Evolutionary conservation across 53 echinoderm and acorn worm species (phyloP), one percentile per base, ranked within the genome.

Genomic region (Antedon mediterranea): DNA sequence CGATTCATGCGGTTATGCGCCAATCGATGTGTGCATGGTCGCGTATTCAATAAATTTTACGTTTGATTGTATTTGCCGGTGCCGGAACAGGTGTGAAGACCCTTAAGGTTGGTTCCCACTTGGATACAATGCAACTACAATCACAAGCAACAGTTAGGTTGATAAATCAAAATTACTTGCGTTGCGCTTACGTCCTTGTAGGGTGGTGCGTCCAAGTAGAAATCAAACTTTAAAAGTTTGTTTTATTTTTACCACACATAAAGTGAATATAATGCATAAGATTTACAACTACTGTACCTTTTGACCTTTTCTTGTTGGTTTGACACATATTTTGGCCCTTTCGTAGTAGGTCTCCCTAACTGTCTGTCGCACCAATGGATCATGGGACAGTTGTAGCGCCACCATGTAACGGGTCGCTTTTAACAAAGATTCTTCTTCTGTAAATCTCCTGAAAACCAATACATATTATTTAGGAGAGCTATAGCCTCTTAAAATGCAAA

Each of bases 341-440:
- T 98, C 98, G 43, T 92, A 86, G 81, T 90, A 98, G 5, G 98
- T 98, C 83, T 92, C 88, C 34, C 98, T 82, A 29, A 98, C 90
- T 75, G 92, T 89, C 85, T 98, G 98, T 30, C 92, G 75, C 28
- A 98, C 98, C 32, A 98, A 76, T 0, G 98, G 98, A 41, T 98
- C 98, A 32, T 98, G 90, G 26, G 98, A 92, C 20, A 98, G 78
- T 74, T 98, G 98, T 34, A 93, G 78, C 23, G 93, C 93, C 33
- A 98, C 98, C 98, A 98, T 98, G 82, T 98, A 98, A 11, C 86
- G 70, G 5, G 92, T 82, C 14, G 89, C 98, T 43, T 83, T 90
- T 76, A 98, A 71, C 33, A 93, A 90, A 0, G 82, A 72, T 31
- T 98, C 98, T 72, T 82, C 88, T 18, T 80, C 81, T 29, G 82